Percentiles rank a stretch among this genome's conserved stretches.
phyloP scores from a whole-genome alignment of 2,113 vertebrate genomes.

The Callospermophilus lateralis region DNA sequence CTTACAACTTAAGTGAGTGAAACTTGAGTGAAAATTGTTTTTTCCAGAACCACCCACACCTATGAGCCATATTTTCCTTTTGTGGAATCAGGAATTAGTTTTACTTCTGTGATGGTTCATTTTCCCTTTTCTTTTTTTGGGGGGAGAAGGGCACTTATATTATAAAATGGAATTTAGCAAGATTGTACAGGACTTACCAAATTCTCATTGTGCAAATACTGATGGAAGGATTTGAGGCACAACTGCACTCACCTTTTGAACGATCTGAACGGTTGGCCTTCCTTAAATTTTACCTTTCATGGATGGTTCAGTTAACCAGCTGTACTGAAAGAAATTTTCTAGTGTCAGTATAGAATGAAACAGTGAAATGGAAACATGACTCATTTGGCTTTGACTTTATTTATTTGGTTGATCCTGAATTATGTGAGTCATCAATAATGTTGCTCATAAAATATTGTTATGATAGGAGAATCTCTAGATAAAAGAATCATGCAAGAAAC shows the following conservation, averaged over 20 bases:
- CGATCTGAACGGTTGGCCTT: accelerated
- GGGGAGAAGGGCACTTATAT: not conserved
- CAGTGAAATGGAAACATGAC: not conserved
- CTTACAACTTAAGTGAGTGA: not conserved
- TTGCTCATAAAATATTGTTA: constrained; percentile 17
- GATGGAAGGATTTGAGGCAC: not conserved
- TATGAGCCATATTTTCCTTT: constrained; percentile 9
- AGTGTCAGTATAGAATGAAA: not conserved
- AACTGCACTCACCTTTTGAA: not conserved
- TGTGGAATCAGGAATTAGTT: not conserved
- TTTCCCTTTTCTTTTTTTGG: not conserved
- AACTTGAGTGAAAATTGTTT: constrained; percentile 32
- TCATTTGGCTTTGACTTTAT: constrained; percentile 47
- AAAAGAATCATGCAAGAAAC: not conserved
- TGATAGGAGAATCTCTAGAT: not conserved
- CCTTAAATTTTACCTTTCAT: not conserved
- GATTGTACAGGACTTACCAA: not conserved
- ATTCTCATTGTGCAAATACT: not conserved
- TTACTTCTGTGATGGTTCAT: not conserved
- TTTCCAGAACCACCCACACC: not conserved
- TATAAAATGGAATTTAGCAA: constrained; percentile 7
- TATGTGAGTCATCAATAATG: constrained; percentile 32
- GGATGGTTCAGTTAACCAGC: not conserved
- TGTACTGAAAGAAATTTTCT: constrained; percentile 24
- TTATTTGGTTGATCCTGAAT: constrained; percentile 11